A percentile compares a stretch with the other conserved stretches of the same genome.
Evolutionary conservation across 1,140 invertebrate species (phyloP).

Genomic region (Schmidtea mediterranea): DNA sequence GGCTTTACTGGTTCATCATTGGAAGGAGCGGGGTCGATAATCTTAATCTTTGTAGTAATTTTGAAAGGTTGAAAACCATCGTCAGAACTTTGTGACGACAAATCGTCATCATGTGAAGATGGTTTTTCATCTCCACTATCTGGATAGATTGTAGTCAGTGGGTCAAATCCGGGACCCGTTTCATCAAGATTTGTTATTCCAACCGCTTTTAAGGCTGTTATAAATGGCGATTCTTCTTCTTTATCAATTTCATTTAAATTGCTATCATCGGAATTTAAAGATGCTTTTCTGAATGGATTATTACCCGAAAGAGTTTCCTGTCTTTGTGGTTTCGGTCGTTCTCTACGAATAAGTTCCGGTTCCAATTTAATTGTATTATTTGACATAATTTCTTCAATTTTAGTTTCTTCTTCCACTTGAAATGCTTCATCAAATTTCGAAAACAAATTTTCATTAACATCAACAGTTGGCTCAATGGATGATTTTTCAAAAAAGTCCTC

Average conservation of each 20-base stretch:
- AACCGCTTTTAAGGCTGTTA: not conserved
- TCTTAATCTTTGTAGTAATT: too few relatives aligned
- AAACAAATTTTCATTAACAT: not conserved
- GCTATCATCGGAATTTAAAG: not conserved
- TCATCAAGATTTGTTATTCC: not conserved
- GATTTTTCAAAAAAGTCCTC: not conserved
- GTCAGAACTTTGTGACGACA: too few relatives aligned
- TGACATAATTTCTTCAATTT: not conserved
- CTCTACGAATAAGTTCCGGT: not conserved
- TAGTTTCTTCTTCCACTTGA: not conserved
- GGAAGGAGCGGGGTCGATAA: too few relatives aligned
- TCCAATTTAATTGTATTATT: not conserved
- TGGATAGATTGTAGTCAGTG: not conserved
- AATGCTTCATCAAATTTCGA: not conserved
- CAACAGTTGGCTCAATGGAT: not conserved
- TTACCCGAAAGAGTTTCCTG: constrained; percentile 2
- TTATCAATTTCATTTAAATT: not conserved
- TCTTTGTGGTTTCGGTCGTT: not conserved
- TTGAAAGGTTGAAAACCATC: too few relatives aligned
- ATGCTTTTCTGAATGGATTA: constrained; percentile 2
- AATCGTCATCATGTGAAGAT: not conserved
- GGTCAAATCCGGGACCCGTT: not conserved
- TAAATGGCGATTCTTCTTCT: not conserved
- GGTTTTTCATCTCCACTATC: not conserved
- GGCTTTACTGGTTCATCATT: too few relatives aligned